Evolutionary conservation across 2,113 vertebrate species (phyloP).

Genomic region (Ptychochromis oligacanthus): DNA sequence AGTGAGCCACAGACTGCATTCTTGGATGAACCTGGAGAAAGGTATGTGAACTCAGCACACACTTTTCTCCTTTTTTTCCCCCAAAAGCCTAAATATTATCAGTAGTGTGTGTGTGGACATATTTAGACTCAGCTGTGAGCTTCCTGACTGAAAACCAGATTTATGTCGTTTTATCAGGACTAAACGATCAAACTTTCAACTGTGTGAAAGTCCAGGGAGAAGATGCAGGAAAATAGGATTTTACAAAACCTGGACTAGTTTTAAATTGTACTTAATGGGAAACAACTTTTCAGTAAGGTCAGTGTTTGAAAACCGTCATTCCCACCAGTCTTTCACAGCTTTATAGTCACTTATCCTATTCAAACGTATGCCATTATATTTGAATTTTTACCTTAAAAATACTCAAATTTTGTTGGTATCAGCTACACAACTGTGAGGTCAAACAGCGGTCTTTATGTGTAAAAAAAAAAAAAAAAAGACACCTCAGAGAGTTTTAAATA

Average conservation of each 20-base stretch:
- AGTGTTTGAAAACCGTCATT: rapidly evolving
- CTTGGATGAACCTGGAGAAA: background rate
- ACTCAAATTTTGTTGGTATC: rapidly evolving
- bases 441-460: no score
- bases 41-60: background rate
- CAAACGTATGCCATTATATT: background rate
- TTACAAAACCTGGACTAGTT: background rate
- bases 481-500: no score
- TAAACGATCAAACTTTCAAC: background rate
- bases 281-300: background rate
- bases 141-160: background rate
- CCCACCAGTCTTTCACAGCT: background rate
- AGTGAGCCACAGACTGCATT: background rate
- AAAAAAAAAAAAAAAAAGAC: no score
- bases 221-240: background rate
- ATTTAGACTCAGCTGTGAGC: background rate
- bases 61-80: background rate
- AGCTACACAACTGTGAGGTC: rapidly evolving
- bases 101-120: background rate
- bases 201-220: rapidly evolving
- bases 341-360: background rate
- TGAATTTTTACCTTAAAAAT: background rate
- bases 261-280: background rate
- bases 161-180: background rate
- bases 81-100: background rate